phyloP scores from a whole-genome alignment of 37 sponge, comb jelly and placozoan genomes.

The Chondrosia reniformis region DNA sequence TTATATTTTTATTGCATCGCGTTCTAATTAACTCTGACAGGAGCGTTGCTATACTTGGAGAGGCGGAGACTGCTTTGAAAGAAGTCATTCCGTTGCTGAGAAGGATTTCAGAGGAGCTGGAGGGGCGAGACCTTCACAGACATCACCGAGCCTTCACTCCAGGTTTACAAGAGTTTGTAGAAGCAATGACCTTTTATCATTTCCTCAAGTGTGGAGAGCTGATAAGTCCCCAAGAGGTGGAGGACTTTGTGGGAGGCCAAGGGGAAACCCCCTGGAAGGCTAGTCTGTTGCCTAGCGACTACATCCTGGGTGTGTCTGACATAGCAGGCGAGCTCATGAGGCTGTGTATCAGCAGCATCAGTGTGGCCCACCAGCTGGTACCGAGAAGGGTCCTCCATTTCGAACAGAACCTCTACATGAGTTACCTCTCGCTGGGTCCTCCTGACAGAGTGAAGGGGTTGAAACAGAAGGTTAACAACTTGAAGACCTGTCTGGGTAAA shows the following conservation, averaged over 20 bases:
- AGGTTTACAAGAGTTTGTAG: conserved; percentile 84
- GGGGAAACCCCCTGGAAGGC: background rate
- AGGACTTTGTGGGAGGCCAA: too few relatives aligned
- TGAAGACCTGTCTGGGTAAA: conserved; percentile 59
- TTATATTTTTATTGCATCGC: conserved; percentile 82
- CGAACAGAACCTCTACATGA: conserved; percentile 41
- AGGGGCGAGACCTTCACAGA: conserved; percentile 30
- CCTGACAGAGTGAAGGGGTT: conserved; percentile 30
- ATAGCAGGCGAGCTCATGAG: conserved; percentile 90
- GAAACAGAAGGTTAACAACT: conserved; percentile 34
- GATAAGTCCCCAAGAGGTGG: conserved; percentile 27
- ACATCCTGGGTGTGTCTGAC: conserved; percentile 78
- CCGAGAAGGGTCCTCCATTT: conserved; percentile 55
- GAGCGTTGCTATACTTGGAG: too few relatives aligned
- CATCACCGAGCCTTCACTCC: conserved; percentile 47
- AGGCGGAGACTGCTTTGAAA: conserved; percentile 11
- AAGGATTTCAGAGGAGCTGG: conserved; percentile 49
- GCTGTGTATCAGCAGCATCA: conserved; percentile 47
- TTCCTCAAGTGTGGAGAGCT: conserved; percentile 41
- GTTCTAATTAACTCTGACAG: too few relatives aligned
- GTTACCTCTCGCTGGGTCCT: conserved; percentile 34
- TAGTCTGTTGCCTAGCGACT: conserved; percentile 45
- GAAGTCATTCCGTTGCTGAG: conserved; percentile 26
- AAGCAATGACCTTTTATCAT: conserved; percentile 58
- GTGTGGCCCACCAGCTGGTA: conserved; percentile 32